These are phyloP conservation scores for Mohoua ochrocephala DNA, from an alignment of 2,113 vertebrate genomes.

Conservation along the genomic window DNA sequence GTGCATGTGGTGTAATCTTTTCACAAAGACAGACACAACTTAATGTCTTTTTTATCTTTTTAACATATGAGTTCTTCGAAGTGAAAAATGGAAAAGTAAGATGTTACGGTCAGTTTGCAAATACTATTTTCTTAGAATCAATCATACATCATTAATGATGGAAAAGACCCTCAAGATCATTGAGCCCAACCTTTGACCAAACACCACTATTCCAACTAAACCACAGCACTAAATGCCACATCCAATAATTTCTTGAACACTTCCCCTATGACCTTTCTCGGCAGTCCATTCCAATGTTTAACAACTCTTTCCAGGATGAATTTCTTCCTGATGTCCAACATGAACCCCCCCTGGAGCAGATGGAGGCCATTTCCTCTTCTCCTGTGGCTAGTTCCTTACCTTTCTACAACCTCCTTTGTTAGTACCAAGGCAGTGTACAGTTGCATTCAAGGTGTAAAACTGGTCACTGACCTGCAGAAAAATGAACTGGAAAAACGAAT, in stretches of 20 bases:
- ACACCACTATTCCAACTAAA: neutral
- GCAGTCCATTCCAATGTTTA: neutral
- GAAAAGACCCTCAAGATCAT: neutral
- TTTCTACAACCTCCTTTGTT: neutral
- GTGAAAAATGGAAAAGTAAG: neutral
- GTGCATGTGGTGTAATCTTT: neutral
- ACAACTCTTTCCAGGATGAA: neutral
- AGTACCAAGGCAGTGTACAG: neutral
- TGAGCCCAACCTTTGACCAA: neutral
- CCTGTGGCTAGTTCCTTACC: neutral
- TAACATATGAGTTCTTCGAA: neutral
- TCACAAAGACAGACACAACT: neutral
- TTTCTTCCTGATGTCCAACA: neutral
- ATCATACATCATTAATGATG: neutral
- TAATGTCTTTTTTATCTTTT: neutral
- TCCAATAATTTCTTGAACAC: neutral
- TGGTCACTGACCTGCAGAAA: neutral
- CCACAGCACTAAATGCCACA: neutral
- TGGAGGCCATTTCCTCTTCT: neutral
- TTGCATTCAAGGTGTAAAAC: neutral
- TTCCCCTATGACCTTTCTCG: neutral
- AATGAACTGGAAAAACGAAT: neutral
- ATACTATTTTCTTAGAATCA: neutral
- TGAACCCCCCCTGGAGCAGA: fast-evolving
- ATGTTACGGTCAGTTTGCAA: neutral